A percentile compares a stretch with the other conserved stretches of the same genome.
These are phyloP conservation scores for Heliconius eleuchia DNA, from an alignment of 1,140 invertebrate species.

Conservation along the genomic window DNA sequence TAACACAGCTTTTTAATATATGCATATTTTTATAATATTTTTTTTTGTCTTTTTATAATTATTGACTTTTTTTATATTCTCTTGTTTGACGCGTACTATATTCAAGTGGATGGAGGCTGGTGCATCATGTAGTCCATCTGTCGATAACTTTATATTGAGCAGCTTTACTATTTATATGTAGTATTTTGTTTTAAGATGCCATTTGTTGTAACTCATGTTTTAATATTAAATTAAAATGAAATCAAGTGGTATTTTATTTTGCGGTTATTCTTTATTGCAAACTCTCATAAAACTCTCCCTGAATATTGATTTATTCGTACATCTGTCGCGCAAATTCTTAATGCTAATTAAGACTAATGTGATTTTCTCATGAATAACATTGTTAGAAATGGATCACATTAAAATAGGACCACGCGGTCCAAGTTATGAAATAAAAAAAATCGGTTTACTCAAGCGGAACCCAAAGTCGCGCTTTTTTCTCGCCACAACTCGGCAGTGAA, in stretches of 20 bases:
- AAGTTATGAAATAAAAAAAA: too few relatives aligned
- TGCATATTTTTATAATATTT: background rate
- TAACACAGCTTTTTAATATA: too few relatives aligned
- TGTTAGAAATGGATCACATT: too few relatives aligned
- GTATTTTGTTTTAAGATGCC: constrained; percentile 74
- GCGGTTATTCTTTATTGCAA: background rate
- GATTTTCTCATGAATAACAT: too few relatives aligned
- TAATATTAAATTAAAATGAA: constrained; percentile 76
- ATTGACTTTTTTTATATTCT: background rate
- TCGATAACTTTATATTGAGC: constrained; percentile 58
- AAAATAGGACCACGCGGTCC: too few relatives aligned
- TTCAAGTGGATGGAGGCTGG: constrained; percentile 36
- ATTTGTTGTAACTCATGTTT: constrained; percentile 81
- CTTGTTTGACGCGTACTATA: background rate
- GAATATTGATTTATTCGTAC: too few relatives aligned
- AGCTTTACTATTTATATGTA: constrained; percentile 78
- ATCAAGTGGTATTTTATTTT: constrained; percentile 56
- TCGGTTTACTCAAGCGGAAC: too few relatives aligned
- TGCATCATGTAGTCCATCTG: constrained; percentile 32
- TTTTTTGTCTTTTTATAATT: background rate
- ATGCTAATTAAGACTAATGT: too few relatives aligned
- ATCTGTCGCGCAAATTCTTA: too few relatives aligned
- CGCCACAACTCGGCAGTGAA: too few relatives aligned
- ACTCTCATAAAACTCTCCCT: too few relatives aligned
- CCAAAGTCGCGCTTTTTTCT: too few relatives aligned